These are phyloP conservation scores for Chymomyza caudatula DNA, from an alignment of 2,888 invertebrate species.

Conservation along the genomic window DNA sequence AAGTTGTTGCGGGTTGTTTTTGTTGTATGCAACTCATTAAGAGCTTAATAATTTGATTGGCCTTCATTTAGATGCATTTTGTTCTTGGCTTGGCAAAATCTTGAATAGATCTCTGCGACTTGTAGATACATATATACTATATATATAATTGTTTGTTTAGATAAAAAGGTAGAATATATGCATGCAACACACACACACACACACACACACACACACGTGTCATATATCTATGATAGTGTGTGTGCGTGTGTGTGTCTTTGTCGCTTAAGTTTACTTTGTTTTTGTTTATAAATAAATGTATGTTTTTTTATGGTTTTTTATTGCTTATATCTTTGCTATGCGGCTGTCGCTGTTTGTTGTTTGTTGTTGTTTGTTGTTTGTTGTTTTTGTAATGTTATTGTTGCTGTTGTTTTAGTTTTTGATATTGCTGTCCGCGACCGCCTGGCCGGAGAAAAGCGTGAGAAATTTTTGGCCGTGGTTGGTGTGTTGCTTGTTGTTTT, in stretches of 20 bases:
- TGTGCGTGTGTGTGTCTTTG: neutral
- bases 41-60: neutral
- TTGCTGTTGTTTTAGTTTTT: neutral
- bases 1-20: too few relatives aligned
- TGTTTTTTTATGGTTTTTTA: constrained; percentile 23
- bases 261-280: too few relatives aligned
- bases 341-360: constrained; percentile 15
- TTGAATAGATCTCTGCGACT: neutral
- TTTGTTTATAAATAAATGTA: constrained; percentile 32
- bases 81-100: neutral
- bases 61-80: neutral
- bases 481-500: constrained; percentile 33
- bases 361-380: neutral
- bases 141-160: too few relatives aligned
- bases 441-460: constrained; percentile 64
- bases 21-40: too few relatives aligned
- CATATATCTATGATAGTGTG: neutral
- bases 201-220: neutral
- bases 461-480: constrained; percentile 71
- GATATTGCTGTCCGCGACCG: neutral
- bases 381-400: neutral
- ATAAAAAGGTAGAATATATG: neutral
- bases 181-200: too few relatives aligned
- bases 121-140: too few relatives aligned
- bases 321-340: constrained; percentile 16